Evolutionary conservation across 2,113 vertebrate genomes (phyloP).

Genomic region (Callochromis pleurospilus): DNA sequence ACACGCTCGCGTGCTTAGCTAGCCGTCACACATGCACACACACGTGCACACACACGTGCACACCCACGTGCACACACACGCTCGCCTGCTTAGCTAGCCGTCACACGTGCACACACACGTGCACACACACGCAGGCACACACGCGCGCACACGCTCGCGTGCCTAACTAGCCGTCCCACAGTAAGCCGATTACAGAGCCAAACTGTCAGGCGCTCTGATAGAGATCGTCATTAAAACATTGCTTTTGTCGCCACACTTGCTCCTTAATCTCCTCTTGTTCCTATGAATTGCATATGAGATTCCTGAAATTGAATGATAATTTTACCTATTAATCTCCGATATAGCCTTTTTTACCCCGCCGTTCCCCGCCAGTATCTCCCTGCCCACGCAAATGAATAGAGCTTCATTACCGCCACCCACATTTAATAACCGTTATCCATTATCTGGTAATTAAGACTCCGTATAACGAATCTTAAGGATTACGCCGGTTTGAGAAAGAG

Average conservation of each 20-base stretch:
- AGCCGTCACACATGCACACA: rapidly evolving
- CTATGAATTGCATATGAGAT: constrained; percentile 95
- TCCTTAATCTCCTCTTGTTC: constrained; percentile 94
- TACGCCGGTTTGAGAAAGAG: constrained; percentile 75
- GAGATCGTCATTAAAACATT: constrained; percentile 83
- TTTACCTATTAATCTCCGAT: constrained; percentile 98
- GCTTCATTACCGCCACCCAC: constrained; percentile 94
- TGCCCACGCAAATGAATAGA: constrained; percentile 87
- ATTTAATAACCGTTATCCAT: constrained; percentile 99
- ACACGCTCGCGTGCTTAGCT: no score
- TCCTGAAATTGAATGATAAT: constrained; percentile 99
- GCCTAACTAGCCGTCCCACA: background rate
- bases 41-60: no score
- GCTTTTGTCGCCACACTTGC: constrained; percentile 85
- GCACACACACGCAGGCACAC: rapidly evolving
- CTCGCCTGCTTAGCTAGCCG: no score
- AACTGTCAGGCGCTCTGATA: constrained; percentile 69
- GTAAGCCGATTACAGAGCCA: constrained; percentile 81
- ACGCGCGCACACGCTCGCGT: rapidly evolving
- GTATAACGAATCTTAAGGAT: constrained; percentile 96
- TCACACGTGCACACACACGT: rapidly evolving
- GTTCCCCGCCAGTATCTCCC: constrained; percentile 74
- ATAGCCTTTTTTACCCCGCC: constrained; percentile 91
- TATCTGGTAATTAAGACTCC: constrained; percentile 99
- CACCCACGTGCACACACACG: rapidly evolving